Base-by-base conservation (phyloP, 2,888 invertebrate genomes). In the Labia minor region DNA sequence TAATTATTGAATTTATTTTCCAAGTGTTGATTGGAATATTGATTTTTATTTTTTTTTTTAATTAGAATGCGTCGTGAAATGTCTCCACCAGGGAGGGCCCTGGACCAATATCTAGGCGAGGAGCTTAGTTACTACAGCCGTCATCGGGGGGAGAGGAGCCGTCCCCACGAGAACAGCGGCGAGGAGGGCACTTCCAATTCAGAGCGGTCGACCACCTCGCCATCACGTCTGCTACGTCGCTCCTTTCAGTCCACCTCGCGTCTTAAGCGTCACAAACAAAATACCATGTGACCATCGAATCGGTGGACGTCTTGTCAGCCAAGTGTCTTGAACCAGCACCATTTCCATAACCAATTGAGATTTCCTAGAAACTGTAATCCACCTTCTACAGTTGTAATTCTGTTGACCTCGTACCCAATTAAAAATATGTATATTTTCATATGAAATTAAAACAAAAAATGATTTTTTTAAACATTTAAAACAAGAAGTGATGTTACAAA, bases 271-370 rank as follows among this genome's bases (percentile, higher is more conserved):
- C 66, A 66, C 19, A 69, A 69, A 37, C 69, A 69, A 37, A 69
- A 69, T 63, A 68, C 69, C 37, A 69, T 69, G 69, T 69, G 67
- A 69, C 49, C 49, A 14, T 14, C 49, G 49, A n/a, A 6, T 33
- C 11, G 14, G 16, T 10, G 3, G 49, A 8, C 49, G 14, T 16
- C n/a, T 14, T 4, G n/a, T n/a, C 49, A 49, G 26, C 26, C 26
- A 26, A 26, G 26, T 26, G 26, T 26, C 26, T 26, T 26, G 26
- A 6, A 8, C 8, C 26, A 26, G 26, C 26, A 26, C 26, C 3
- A 26, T 6, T 26, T 26, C 8, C 3, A 8, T 6, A 26, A 26
- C 26, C 26, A 26, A 8, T 26, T 26, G n/a, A n/a, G n/a, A n/a
- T n/a, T n/a, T n/a, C n/a, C n/a, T n/a, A n/a, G n/a, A 26, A 26